Conservation (phyloP, 1,140 invertebrate species). For the Daktulosphaira vitifoliae region DNA sequence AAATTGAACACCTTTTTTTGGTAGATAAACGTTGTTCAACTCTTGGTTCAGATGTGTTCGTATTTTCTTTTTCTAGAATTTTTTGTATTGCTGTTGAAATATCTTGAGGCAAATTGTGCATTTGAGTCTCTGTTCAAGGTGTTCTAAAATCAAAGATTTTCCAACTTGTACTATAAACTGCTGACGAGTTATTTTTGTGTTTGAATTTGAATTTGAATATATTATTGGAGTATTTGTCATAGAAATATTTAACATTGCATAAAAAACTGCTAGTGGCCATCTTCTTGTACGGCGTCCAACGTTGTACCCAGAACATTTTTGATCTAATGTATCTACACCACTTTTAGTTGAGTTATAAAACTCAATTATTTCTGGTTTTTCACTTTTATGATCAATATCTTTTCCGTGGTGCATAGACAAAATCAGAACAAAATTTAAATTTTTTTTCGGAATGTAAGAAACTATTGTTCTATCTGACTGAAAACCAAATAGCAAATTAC, state of each 20-base stretch:
- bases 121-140: not conserved
- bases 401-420: slow-evolving; percentile 41
- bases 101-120: slow-evolving; percentile 4
- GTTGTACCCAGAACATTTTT: slow-evolving; percentile 35
- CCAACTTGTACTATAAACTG: not conserved
- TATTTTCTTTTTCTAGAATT: slow-evolving; percentile 13
- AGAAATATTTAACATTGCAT: slow-evolving; percentile 37
- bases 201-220: not conserved
- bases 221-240: slow-evolving; percentile 11
- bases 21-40: not conserved
- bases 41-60: slow-evolving; percentile 4
- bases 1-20: not conserved
- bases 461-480: slow-evolving; percentile 30
- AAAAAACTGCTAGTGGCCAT: slow-evolving; percentile 42
- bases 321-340: slow-evolving; percentile 45
- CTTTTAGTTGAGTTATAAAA: slow-evolving; percentile 45
- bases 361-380: not conserved
- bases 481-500: slow-evolving; percentile 23
- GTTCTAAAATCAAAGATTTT: not conserved
- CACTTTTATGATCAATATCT: slow-evolving; percentile 37
- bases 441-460: slow-evolving; percentile 35
- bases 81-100: not conserved
- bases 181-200: not conserved
- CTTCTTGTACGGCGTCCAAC: slow-evolving; percentile 35
- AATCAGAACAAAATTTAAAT: slow-evolving; percentile 41